Evolutionary conservation across 2,113 vertebrate genomes (phyloP), one percentile per base, ranked within the genome.

Genomic region (Ascaphus truei): DNA sequence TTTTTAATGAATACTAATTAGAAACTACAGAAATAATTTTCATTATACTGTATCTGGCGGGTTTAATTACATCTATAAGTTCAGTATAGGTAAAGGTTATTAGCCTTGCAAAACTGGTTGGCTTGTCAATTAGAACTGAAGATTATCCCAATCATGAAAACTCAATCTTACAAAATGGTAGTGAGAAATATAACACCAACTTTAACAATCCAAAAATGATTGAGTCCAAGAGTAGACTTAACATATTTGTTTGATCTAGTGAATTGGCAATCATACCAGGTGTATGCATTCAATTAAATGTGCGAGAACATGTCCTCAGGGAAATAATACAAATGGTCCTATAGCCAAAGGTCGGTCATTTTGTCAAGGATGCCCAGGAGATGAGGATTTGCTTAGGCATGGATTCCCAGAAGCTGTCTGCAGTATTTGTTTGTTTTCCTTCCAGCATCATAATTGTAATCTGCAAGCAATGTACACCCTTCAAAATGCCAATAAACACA

Each of bases 401-500:
- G 15, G 27, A 59, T 37, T 69, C 45, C 56, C 37, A 60, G 41
- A 57, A 68, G 36, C 52, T 34, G 23, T 51, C 47, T 30, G 29
- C 34, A 8, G 15, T 25, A 41, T 47, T 61, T 51, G 45, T 71
- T 61, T 71, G 45, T 61, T 61, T 61, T 61, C 15, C 45, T 48
- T 41, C 33, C 57, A 71, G 34, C 57, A 61, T 71, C 67, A 61
- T 60, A 60, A 61, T 51, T 71, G 67, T 71, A 36, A 52, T 71
- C 45, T 71, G 67, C 57, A 52, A 71, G 67, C 33, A 61, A 71
- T 52, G 45, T n/a, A n/a, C 45, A 52, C 56, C 50, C 67, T 60
- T 61, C 45, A 60, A 52, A 61, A 52, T 71, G 67, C 67, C 67
- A 71, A 71, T 71, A 71, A 71, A 52, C 67, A 71, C 67, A 71